Percentiles rank a stretch among this genome's conserved stretches.
These are phyloP conservation scores for Hexactinellida sp. DNA, from an alignment of 37 sponge, comb jelly and placozoan genomes.

Conservation along the genomic window DNA sequence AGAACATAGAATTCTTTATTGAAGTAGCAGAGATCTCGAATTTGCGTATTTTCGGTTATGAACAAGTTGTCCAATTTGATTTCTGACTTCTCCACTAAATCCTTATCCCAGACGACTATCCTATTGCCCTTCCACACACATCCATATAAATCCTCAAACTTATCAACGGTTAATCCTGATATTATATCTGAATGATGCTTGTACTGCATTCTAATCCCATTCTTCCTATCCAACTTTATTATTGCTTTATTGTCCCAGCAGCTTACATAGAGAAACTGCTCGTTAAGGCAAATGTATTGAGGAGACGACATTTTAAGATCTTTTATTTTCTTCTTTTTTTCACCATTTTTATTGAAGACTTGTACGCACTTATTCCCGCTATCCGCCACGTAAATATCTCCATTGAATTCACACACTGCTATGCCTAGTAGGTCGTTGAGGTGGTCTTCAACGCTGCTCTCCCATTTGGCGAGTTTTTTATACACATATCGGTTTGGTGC, in stretches of 20 bases:
- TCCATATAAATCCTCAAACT: not conserved
- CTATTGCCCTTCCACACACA: not conserved
- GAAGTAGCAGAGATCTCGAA: not conserved
- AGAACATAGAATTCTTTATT: conserved; percentile 2
- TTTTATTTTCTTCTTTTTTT: not conserved
- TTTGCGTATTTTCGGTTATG: not conserved
- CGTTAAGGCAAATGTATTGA: not conserved
- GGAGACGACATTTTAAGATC: conserved; percentile 2
- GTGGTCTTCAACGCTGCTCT: not conserved
- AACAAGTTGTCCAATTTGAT: not conserved
- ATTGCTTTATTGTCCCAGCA: not conserved
- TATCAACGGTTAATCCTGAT: not conserved
- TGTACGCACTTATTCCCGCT: not conserved
- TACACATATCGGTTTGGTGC: not conserved
- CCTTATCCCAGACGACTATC: not conserved
- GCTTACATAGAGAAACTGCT: not conserved
- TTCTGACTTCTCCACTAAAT: not conserved
- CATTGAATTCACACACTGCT: not conserved
- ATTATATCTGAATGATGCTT: not conserved
- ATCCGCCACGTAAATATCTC: not conserved
- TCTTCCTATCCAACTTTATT: not conserved
- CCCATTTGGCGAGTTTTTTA: not conserved
- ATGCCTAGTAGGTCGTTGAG: not conserved
- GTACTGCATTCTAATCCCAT: not conserved
- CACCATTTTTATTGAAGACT: not conserved